Percentiles rank a stretch among this genome's conserved stretches.
These are phyloP conservation scores for Rhabdornis inornatus DNA, from an alignment of 2,113 vertebrate genomes.

Conservation along the genomic window DNA sequence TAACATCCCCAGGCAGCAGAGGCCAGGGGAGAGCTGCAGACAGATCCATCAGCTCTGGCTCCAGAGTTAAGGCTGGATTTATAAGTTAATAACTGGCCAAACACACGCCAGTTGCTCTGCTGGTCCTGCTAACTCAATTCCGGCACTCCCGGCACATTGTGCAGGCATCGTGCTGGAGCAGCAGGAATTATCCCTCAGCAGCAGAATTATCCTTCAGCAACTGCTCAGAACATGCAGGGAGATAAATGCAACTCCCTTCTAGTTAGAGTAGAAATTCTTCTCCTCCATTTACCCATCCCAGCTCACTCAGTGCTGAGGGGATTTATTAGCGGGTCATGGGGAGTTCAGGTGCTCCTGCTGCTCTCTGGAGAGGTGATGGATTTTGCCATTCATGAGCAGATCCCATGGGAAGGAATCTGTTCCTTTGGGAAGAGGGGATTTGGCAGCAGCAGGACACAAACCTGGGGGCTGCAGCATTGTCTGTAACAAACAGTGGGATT, in stretches of 20 bases:
- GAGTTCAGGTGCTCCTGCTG: not conserved
- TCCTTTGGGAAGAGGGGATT: not conserved
- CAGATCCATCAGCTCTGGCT: slow-evolving; percentile 43
- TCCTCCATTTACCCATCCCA: not conserved
- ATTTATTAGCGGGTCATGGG: accelerated
- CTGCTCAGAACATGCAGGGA: not conserved
- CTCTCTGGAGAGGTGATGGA: not conserved
- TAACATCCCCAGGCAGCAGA: not conserved
- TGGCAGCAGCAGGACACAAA: not conserved
- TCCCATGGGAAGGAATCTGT: accelerated
- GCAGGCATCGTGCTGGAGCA: not conserved
- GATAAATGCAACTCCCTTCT: not conserved
- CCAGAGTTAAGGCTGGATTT: not conserved
- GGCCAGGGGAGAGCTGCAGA: not conserved
- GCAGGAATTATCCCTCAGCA: not conserved
- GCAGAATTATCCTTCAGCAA: not conserved
- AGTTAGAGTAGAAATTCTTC: not conserved
- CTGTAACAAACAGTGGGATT: not conserved
- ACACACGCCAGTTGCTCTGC: not conserved
- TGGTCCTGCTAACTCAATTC: slow-evolving; percentile 30
- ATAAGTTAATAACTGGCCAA: not conserved
- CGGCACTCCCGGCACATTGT: accelerated
- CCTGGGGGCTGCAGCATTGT: accelerated
- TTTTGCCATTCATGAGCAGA: not conserved
- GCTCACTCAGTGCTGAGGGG: not conserved